phyloP scores from a whole-genome alignment of 2,797 vertebrate species.

The Acrocephalus scirpaceus region DNA sequence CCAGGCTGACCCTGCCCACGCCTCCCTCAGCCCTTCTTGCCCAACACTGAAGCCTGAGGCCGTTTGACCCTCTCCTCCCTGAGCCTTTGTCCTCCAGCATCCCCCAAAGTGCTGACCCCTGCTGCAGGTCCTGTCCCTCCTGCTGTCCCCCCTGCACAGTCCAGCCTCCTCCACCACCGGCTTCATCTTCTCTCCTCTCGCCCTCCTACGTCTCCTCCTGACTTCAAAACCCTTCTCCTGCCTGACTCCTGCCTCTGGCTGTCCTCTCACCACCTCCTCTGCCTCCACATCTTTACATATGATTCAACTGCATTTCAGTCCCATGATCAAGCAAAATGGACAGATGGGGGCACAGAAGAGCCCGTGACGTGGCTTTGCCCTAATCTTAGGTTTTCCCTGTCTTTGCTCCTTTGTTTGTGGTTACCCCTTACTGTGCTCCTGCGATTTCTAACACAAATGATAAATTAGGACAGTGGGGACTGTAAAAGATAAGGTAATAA shows the following conservation, averaged over 20 bases:
- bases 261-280: not conserved
- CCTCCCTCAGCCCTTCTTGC: not conserved
- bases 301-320: not conserved
- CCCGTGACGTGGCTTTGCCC: not conserved
- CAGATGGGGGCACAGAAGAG: not conserved
- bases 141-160: not conserved
- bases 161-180: not conserved
- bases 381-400: not conserved
- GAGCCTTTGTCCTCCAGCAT: not conserved
- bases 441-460: slow-evolving; percentile 24
- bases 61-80: accelerated
- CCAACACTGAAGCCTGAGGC: not conserved
- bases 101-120: not conserved
- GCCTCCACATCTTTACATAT: not conserved
- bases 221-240: not conserved
- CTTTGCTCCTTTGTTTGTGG: slow-evolving; percentile 38
- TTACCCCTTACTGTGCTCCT: not conserved
- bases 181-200: not conserved
- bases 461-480: slow-evolving; percentile 58
- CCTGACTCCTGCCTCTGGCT: not conserved
- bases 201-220: not conserved
- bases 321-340: not conserved
- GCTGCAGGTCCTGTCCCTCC: not conserved
- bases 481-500: slow-evolving; percentile 70
- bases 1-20: not conserved